Evolutionary conservation across 1,140 invertebrate genomes (phyloP), one percentile per base, ranked within the genome.

Genomic region (Oncopeltus fasciatus): DNA sequence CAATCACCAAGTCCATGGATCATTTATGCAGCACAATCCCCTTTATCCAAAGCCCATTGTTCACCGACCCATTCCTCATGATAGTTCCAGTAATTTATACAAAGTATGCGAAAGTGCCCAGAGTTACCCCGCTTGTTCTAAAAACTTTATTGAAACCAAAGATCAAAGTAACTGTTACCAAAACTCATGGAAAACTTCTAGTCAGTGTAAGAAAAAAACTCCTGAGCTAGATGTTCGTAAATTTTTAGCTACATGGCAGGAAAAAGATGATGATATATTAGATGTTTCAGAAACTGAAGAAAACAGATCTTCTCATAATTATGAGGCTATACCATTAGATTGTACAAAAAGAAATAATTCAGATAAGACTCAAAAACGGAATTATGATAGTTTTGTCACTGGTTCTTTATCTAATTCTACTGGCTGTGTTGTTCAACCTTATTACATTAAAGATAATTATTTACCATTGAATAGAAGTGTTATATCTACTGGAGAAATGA

Each of bases 211-310:
- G 26, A 53, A 24, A 26, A 53, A 53, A 24, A 18, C 49, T 24
- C 49, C 49, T 53, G 49, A 53, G 24, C 49, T 53, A 24, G 49
- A 53, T 53, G 49, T 53, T 24, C 49, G 49, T 9, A 18, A 26
- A 24, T 53, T 53, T 53, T 24, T 53, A 24, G 49, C 49, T 24
- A 53, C 49, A 4, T 53, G 49, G 49, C 49, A 53, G 26, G 49
- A 53, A 24, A 53, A 53, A 26, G 49, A 53, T 53, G 49, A 53
- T 53, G 49, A 53, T 53, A 24, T 53, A 24, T 18, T 24, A 24
- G 20, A 24, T 53, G 21, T 24, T 53, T 9, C 49, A 8, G 49
- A 26, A 24, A 26, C 16, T 21, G 49, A 53, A 24, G 18, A 53
- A 53, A 1, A 18, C 2, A 18, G 26, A 24, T 18, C 26, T 53